Base-by-base conservation (phyloP, 2,113 vertebrate species). In the Vulpes lagopus region DNA sequence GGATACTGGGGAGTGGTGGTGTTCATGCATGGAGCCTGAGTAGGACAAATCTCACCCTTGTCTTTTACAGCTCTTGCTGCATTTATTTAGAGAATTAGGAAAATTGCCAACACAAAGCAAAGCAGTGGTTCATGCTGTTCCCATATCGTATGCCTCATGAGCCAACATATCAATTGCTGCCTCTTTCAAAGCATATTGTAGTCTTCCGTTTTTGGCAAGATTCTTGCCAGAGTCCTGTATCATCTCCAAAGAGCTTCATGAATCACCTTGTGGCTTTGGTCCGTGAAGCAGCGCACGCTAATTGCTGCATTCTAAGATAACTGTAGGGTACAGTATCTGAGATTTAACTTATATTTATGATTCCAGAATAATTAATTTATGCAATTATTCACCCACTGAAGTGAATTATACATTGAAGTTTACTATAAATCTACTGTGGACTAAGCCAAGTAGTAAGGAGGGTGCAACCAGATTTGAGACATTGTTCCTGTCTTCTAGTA, bases 141-240 rank as follows among this genome's bases (percentile, higher is more conserved):
- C 67, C 83, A 19, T 17, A n/a, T 12, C 35, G n/a, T 67, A 15
- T 25, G 55, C 25, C 79, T 78, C 71, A 23, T 3, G 73, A 92
- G 92, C 92, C 74, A 69, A 89, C 49, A 62, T 32, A 32, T 62
- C 73, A 38, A 94, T 32, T 86, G 83, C 67, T 74, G 60, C 60
- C 57, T 67, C 80, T 97, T 91, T 86, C 69, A 51, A 69, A 96
- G 90, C 94, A 92, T 80, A 86, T 87, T 94, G 87, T 62, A 19
- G 57, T n/a, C 5, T 60, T 86, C 65, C 19, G 0, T 64, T 92
- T 91, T 43, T 43, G 38, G 92, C 62, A 60, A 92, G 79, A 80
- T 62, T 90, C 79, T 96, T 88, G 53, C 79, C 59, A 69, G 90
- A 86, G 62, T 71, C 43, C 67, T 95, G 55, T 57, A 5, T 38